These are phyloP conservation scores for Chorisops tibialis DNA, from an alignment of 2,888 invertebrate species.

Conservation along the genomic window DNA sequence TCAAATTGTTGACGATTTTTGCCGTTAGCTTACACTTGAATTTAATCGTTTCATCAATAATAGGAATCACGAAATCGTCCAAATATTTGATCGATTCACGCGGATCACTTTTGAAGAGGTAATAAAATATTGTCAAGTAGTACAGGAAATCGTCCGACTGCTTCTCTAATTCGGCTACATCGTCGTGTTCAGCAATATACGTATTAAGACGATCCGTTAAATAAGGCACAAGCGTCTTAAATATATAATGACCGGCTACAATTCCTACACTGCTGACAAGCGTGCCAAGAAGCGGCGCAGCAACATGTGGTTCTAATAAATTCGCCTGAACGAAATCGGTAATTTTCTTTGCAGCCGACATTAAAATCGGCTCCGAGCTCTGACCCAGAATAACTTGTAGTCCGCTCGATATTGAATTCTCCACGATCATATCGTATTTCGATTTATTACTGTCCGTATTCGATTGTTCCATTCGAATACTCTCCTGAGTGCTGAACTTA, in stretches of 20 bases:
- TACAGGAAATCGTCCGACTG: conserved; percentile 76
- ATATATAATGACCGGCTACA: conserved; percentile 66
- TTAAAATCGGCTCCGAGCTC: conserved; percentile 62
- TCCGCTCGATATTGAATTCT: conserved; percentile 66
- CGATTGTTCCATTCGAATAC: conserved; percentile 63
- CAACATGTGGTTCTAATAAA: conserved; percentile 79
- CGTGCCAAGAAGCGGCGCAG: conserved; percentile 75
- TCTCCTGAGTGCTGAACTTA: conserved; percentile 67
- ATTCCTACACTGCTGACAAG: conserved; percentile 65
- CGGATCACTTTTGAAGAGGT: conserved; percentile 67
- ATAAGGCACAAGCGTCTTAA: conserved; percentile 70
- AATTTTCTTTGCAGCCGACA: conserved; percentile 70
- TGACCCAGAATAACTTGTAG: conserved; percentile 68
- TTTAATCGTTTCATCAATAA: conserved; percentile 69
- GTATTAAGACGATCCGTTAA: conserved; percentile 64
- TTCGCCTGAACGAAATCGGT: conserved; percentile 68
- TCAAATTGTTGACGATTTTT: conserved; percentile 59
- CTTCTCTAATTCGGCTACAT: conserved; percentile 68
- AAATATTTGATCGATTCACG: conserved; percentile 63
- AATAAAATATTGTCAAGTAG: conserved; percentile 69
- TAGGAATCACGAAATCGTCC: conserved; percentile 57
- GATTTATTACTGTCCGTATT: conserved; percentile 61
- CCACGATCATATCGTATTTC: conserved; percentile 68
- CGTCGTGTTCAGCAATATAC: conserved; percentile 63
- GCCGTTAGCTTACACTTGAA: conserved; percentile 67